phyloP scores from a whole-genome alignment of 1,140 invertebrate species.

The Sinonovacula constricta region DNA sequence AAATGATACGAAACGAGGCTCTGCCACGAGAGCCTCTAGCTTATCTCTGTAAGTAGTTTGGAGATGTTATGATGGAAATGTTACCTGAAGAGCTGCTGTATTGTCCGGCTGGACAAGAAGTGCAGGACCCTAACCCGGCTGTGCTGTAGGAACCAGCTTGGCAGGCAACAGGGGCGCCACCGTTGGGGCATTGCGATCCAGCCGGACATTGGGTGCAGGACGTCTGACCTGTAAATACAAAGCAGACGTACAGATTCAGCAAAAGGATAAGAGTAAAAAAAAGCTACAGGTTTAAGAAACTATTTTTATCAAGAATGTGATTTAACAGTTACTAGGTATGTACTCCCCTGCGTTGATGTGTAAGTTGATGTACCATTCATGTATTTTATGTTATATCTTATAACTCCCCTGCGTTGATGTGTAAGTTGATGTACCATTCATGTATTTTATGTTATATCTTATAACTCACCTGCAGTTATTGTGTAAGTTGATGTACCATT shows the following conservation, averaged over 20 bases:
- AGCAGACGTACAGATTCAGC: not conserved
- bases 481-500: too few relatives aligned
- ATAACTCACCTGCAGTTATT: too few relatives aligned
- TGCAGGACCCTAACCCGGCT: constrained; percentile 63
- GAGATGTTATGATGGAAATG: not conserved
- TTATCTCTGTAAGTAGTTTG: too few relatives aligned
- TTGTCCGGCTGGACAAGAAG: constrained; percentile 62
- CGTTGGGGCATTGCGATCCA: constrained; percentile 64
- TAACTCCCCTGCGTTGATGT: not conserved
- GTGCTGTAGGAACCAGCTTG: constrained; percentile 13
- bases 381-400: not conserved
- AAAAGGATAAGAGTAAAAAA: not conserved
- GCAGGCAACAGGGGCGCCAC: constrained; percentile 37
- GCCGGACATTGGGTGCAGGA: constrained; percentile 66
- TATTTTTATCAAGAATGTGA: not conserved
- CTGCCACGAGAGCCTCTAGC: not conserved
- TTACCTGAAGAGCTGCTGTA: constrained; percentile 61
- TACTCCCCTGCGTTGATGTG: not conserved
- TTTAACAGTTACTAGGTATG: not conserved
- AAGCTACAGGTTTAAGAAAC: not conserved
- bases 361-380: too few relatives aligned
- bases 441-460: too few relatives aligned
- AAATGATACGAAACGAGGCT: not conserved
- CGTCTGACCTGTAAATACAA: constrained; percentile 57
- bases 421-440: too few relatives aligned